Conservation (phyloP, 2,797 vertebrate genomes). For the Clarias fuscus region DNA sequence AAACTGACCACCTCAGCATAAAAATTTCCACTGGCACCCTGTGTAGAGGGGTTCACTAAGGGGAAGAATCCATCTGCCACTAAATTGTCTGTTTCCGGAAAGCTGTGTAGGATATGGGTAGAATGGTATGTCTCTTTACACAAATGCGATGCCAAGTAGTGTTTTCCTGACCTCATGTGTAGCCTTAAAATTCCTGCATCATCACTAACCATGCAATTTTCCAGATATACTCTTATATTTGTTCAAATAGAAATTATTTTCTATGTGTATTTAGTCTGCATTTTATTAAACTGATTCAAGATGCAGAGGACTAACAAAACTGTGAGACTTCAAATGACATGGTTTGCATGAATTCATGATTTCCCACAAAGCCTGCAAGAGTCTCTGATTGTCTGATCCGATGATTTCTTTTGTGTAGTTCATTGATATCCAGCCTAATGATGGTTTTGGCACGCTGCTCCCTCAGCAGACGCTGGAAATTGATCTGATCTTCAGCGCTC, state of each 20-base stretch:
- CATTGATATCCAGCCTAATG: slow-evolving; percentile 86
- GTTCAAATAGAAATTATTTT: neutral
- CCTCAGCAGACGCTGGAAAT: slow-evolving; percentile 83
- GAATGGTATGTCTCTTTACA: neutral
- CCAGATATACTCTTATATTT: neutral
- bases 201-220: neutral
- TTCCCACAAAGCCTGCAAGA: neutral
- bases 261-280: neutral
- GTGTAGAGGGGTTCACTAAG: neutral
- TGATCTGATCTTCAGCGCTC: slow-evolving; percentile 83
- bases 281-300: neutral
- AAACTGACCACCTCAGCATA: slow-evolving; percentile 13
- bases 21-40: slow-evolving; percentile 24
- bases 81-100: neutral
- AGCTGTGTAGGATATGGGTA: neutral
- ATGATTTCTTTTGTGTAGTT: slow-evolving; percentile 70
- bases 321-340: neutral
- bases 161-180: neutral
- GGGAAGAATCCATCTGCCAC: slow-evolving; percentile 29
- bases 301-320: neutral
- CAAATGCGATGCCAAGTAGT: slow-evolving; percentile 9
- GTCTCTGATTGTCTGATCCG: neutral
- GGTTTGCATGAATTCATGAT: neutral
- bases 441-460: slow-evolving; percentile 86
- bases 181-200: neutral